A percentile compares a stretch with the other conserved stretches of the same genome.
These are phyloP conservation scores for Planococcus citri DNA, from an alignment of 1,140 invertebrate species.

Conservation along the genomic window DNA sequence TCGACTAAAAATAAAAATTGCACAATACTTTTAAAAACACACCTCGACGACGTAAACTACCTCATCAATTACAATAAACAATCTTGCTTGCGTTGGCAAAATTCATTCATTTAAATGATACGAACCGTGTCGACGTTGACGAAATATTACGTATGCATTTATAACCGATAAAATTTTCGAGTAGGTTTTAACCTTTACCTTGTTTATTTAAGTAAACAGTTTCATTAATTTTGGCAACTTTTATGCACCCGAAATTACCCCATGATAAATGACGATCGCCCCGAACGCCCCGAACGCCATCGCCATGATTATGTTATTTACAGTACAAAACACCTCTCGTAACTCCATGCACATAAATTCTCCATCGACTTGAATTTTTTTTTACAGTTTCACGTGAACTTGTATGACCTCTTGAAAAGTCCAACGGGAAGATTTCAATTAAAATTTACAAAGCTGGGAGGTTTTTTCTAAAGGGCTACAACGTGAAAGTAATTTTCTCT, in stretches of 20 bases:
- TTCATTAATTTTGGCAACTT: background rate
- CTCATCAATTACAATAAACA: background rate
- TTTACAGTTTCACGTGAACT: too few species aligned
- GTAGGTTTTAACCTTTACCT: slow-evolving; percentile 1
- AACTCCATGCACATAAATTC: too few species aligned
- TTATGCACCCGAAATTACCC: too few species aligned
- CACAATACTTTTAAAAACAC: too few species aligned
- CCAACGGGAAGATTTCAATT: background rate
- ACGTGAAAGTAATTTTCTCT: background rate
- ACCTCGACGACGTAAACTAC: too few species aligned
- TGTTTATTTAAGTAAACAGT: background rate
- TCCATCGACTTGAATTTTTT: too few species aligned
- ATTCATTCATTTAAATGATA: background rate
- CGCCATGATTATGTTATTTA: too few species aligned
- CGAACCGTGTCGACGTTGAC: background rate
- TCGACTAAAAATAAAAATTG: too few species aligned
- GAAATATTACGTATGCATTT: background rate
- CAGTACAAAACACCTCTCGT: too few species aligned
- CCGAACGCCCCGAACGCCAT: too few species aligned
- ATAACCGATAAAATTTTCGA: background rate
- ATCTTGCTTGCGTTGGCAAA: background rate
- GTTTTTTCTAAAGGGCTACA: background rate
- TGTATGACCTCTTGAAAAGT: too few species aligned
- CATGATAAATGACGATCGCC: too few species aligned
- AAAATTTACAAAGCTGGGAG: background rate